Conservation (phyloP, 2,888 invertebrate species). For the Lottia scabra region DNA sequence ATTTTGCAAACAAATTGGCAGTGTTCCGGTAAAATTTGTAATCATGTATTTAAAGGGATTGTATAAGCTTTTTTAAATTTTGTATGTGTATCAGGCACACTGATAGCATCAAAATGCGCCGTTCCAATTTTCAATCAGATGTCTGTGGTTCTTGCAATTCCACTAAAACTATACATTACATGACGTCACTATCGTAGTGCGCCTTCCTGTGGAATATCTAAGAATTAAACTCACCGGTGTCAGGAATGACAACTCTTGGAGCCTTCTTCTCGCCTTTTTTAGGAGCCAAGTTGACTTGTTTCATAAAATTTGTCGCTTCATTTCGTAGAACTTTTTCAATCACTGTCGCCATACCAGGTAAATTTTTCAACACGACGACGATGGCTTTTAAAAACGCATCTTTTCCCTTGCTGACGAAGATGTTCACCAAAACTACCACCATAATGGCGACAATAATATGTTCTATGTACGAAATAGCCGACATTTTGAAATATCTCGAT, state of each 20-base stretch:
- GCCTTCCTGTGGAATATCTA: background rate
- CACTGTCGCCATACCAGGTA: constrained; percentile 46
- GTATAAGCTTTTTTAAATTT: too few species aligned
- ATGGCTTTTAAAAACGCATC: constrained; percentile 46
- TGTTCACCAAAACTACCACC: constrained; percentile 42
- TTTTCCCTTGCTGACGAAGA: constrained; percentile 43
- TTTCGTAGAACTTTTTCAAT: constrained; percentile 42
- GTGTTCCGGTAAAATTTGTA: too few species aligned
- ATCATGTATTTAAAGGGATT: too few species aligned
- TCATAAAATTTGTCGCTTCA: constrained; percentile 50
- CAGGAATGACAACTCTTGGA: constrained; percentile 42
- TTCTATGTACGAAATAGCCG: constrained; percentile 27
- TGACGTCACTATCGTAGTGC: too few species aligned
- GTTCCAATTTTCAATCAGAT: too few species aligned
- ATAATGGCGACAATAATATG: constrained; percentile 43
- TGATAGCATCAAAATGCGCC: too few species aligned
- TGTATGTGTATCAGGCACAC: too few species aligned
- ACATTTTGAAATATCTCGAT: background rate
- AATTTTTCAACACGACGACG: constrained; percentile 45
- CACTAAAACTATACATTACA: too few species aligned
- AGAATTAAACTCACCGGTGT: constrained; percentile 37
- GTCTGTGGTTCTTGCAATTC: too few species aligned
- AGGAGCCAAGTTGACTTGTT: constrained; percentile 39
- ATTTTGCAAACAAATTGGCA: too few species aligned
- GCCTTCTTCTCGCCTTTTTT: constrained; percentile 30